Evolutionary conservation across 2,797 vertebrate species (phyloP).

Genomic region (Pseudocheirus occidentalis): DNA sequence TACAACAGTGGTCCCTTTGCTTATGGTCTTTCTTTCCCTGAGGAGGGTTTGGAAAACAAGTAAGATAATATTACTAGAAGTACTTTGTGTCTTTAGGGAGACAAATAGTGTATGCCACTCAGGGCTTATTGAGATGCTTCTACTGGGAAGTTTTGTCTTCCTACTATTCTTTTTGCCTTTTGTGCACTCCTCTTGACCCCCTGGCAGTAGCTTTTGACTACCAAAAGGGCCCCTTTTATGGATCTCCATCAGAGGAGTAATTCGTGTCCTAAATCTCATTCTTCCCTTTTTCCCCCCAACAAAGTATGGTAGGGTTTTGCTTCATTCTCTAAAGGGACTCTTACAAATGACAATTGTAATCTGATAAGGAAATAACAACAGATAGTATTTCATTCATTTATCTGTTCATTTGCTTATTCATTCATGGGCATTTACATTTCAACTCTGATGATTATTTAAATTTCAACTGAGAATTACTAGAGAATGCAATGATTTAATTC

Average conservation of each 20-base stretch:
- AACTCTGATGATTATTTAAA: not conserved
- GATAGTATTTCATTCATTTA: not conserved
- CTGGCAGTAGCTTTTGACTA: not conserved
- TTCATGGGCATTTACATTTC: not conserved
- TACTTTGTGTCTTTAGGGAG: not conserved
- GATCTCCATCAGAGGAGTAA: not conserved
- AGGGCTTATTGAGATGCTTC: not conserved
- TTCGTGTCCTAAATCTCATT: not conserved
- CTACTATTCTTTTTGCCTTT: not conserved
- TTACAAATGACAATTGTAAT: not conserved
- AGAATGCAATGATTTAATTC: not conserved
- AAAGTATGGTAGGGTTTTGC: not conserved
- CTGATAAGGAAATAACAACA: not conserved
- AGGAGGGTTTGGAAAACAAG: not conserved
- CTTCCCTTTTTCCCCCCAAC: not conserved
- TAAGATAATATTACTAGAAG: not conserved
- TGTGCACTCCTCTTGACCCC: not conserved
- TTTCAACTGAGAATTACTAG: not conserved
- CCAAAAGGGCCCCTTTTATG: not conserved
- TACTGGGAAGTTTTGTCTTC: not conserved
- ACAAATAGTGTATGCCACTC: not conserved
- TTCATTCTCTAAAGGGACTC: not conserved
- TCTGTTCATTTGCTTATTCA: not conserved
- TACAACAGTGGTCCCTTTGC: not conserved
- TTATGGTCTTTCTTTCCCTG: not conserved